These are phyloP conservation scores for Pogonocichla stellata DNA, from an alignment of 2,113 vertebrate species.

Conservation along the genomic window DNA sequence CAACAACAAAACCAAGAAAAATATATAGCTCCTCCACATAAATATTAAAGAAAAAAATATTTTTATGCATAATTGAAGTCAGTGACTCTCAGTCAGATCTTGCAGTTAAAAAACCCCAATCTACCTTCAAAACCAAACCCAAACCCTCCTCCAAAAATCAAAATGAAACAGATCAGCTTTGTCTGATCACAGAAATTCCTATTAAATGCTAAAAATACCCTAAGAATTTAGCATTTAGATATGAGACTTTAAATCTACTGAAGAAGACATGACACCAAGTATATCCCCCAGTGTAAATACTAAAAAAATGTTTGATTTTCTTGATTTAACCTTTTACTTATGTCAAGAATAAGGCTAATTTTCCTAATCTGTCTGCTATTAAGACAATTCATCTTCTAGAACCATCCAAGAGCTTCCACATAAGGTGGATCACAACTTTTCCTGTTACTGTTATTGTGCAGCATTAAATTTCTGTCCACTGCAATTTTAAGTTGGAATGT, in stretches of 20 bases:
- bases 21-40: accelerated
- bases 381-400: background rate
- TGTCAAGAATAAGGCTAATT: background rate
- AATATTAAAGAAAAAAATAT: background rate
- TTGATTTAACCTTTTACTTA: background rate
- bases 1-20: background rate
- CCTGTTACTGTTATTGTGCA: background rate
- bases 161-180: background rate
- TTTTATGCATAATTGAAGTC: background rate
- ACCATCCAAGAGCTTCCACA: background rate
- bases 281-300: background rate
- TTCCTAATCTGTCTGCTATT: background rate
- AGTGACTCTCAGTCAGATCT: background rate
- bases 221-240: background rate
- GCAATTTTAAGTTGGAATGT: background rate
- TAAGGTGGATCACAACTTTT: background rate
- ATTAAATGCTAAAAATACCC: background rate
- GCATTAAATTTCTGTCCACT: background rate
- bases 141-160: background rate
- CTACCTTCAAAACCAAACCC: accelerated
- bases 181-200: background rate
- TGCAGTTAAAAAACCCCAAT: accelerated
- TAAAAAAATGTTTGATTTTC: background rate
- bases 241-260: background rate
- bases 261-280: background rate